Percentiles rank a stretch among this genome's conserved stretches.
phyloP scores from a whole-genome alignment of 2,888 invertebrate species.

The Drosophila gaucha region DNA sequence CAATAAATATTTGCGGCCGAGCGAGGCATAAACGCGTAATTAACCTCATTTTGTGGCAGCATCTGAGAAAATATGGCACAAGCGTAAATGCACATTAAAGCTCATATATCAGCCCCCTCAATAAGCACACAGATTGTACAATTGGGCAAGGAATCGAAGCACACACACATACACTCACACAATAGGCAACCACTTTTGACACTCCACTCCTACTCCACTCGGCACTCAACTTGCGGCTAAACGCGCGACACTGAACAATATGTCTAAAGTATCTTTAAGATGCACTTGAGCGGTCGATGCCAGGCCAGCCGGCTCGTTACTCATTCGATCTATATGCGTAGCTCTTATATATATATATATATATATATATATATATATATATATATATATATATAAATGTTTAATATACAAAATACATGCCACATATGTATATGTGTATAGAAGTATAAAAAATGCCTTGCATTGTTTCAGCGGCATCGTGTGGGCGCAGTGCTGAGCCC shows the following conservation, averaged over 20 bases:
- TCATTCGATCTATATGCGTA: constrained; percentile 53
- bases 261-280: constrained; percentile 78
- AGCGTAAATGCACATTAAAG: constrained; percentile 74
- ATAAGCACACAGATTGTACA: constrained; percentile 10
- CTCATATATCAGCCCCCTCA: constrained; percentile 72
- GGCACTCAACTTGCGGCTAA: constrained; percentile 55
- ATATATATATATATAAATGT: constrained; percentile 18
- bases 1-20: constrained; percentile 67
- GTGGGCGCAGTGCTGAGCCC: constrained; percentile 74
- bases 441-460: constrained; percentile 60
- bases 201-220: constrained; percentile 33
- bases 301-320: constrained; percentile 64
- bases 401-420: constrained; percentile 46
- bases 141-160: constrained; percentile 11
- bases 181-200: constrained; percentile 59
- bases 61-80: constrained; percentile 49
- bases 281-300: constrained; percentile 78
- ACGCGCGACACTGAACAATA: constrained; percentile 54
- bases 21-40: constrained; percentile 67
- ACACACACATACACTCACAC: constrained; percentile 21
- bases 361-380: constrained; percentile 8
- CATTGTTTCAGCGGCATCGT: constrained; percentile 70
- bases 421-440: constrained; percentile 11
- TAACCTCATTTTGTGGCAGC: constrained; percentile 62
- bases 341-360: constrained; percentile 4